Evolutionary conservation across 2,888 invertebrate species (phyloP), one percentile per base, ranked within the genome.

Genomic region (Papilio demoleus): DNA sequence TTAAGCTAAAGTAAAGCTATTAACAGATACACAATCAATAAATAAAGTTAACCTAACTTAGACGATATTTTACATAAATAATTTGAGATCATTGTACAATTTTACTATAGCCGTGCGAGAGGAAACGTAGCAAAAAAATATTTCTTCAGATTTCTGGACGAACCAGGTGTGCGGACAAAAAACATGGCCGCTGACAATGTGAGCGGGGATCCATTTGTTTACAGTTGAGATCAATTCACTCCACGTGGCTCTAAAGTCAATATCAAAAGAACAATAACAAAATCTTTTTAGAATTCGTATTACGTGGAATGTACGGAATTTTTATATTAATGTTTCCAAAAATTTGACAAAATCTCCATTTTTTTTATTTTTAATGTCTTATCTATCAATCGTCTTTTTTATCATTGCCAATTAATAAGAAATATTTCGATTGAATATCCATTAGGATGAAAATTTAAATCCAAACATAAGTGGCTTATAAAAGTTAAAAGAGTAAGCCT

Each of bases 1-100:
- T 71, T 75, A 73, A 74, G 73, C 71, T 74, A 74, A 69, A 67
- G 70, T 75, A 76, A 72, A 75, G 62, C 65, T 67, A 74, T 53
- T 72, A 76, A 77, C 77, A 71, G 65, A 50, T 69, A 74, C 71
- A 70, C 70, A 70, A 81, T 79, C 76, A 83, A 87, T 88, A 88
- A 90, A 89, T 91, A 88, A 84, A 81, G 77, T 84, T 83, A 83
- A 83, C 82, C 83, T 86, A 87, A 79, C 3, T 84, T 81, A 78
- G 77, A 78, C 77, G 81, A 81, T 84, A 86, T 84, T 84, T 83
- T 80, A 88, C 82, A 87, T 89, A 88, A 89, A 90, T 88, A 90
- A 89, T 88, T 88, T 92, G 92, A 92, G 92, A 92, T 92, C 92
- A 92, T 84, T 88, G 82, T 84, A 85, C 86, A 86, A 83, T 85